Evolutionary conservation across 2,113 vertebrate genomes (phyloP), one percentile per base, ranked within the genome.

Genomic region (Ptilorrhoa leucosticta): DNA sequence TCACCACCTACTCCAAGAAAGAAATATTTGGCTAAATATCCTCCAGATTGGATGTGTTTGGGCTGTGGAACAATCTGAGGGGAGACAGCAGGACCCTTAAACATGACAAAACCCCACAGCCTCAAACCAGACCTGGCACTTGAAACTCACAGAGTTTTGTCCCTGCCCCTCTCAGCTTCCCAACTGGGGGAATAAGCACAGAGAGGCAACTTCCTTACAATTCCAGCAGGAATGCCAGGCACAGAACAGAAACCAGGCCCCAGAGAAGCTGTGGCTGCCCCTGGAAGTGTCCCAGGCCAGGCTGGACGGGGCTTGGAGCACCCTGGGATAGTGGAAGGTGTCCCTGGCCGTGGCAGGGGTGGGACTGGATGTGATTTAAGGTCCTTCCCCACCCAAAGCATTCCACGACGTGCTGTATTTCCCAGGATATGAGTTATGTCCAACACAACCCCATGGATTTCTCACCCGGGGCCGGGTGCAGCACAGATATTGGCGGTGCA

Each of bases 401-500:
- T 19, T 23, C 53, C 37, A 28, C 5, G 15, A 10, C 2, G 4
- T 35, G 44, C 45, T 77, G 20, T 26, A 40, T 42, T 21, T 42
- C 48, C 54, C 68, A 48, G 45, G 31, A 37, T 4, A 11, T 3
- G n/a, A 90, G 19, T 23, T 24, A 11, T 8, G 9, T 19, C 61
- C 69, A 58, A 28, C 6, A 4, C 3, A 7, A 37, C 45, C 31
- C 30, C 20, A 4, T 0, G 7, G 57, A 12, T n/a, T 39, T 17
- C 61, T 39, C 69, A 33, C 16, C n/a, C 4, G 1, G 27, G 28
- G 63, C 51, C 56, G n/a, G 0, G 3, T 11, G 23, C 11, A 79
- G 61, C 22, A 17, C 7, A 57, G 1, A 1, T 3, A 22, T 1
- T 28, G 73, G 4, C 30, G 51, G 39, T 37, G 1, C 22, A 7